A percentile compares a stretch with the other conserved stretches of the same genome.
Conservation (phyloP, 2,113 vertebrate genomes). For the Mus pahari region DNA sequence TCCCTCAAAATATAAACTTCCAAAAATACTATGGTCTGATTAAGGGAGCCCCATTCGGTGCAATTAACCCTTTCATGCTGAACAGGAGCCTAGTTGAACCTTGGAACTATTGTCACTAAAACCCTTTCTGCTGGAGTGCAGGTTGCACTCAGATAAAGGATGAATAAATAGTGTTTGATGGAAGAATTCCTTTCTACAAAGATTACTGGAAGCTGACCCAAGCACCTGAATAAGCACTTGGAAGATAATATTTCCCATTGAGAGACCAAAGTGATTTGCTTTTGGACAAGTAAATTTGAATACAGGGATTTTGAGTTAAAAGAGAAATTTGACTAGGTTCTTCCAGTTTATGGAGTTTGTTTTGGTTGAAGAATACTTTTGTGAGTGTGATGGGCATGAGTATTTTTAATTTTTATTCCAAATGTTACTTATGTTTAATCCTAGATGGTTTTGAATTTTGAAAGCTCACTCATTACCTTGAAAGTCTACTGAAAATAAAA, state of each 20-base stretch:
- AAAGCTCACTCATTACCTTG: neutral
- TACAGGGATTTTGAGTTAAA: neutral
- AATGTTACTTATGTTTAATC: conserved; percentile 42
- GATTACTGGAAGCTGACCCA: neutral
- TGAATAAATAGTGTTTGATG: neutral
- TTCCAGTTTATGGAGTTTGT: neutral
- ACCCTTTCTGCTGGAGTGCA: neutral
- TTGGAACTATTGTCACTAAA: neutral
- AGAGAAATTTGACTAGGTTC: neutral
- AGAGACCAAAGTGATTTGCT: neutral
- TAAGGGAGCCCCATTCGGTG: neutral
- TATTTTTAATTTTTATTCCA: neutral
- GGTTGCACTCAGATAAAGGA: conserved; percentile 27
- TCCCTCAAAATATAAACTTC: neutral
- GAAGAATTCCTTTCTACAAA: conserved; percentile 17
- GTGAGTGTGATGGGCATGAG: neutral
- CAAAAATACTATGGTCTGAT: neutral
- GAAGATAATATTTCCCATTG: neutral
- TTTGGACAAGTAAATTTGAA: conserved; percentile 43
- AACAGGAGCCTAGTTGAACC: neutral
- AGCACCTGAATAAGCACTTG: neutral
- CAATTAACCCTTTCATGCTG: conserved; percentile 34
- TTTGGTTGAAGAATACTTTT: neutral
- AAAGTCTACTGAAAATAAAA: conserved; percentile 26
- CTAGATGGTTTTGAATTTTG: conserved; percentile 3